Conservation (phyloP, 2,797 vertebrate species). For the Microctenopoma steveboyesi region DNA sequence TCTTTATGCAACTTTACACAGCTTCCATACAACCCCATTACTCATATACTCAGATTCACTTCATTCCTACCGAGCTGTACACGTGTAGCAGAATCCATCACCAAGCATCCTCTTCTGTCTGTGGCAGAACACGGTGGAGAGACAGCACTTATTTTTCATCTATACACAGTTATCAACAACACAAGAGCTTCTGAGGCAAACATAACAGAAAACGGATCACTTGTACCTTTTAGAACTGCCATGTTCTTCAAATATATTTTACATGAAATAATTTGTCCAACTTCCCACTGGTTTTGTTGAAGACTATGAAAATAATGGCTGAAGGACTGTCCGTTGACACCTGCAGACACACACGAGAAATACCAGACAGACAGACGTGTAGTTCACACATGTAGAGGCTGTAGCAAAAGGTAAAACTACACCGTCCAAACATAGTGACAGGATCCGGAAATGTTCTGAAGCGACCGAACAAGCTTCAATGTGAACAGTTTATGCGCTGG, state of each 20-base stretch:
- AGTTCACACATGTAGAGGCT: background rate
- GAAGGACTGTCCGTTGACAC: background rate
- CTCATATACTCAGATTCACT: background rate
- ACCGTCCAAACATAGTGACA: background rate
- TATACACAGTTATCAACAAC: background rate
- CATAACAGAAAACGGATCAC: constrained; percentile 5
- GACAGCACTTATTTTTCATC: background rate
- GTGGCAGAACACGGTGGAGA: constrained; percentile 1
- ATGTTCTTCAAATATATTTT: constrained; percentile 10
- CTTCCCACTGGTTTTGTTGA: background rate
- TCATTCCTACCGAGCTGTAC: background rate
- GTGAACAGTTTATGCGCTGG: background rate
- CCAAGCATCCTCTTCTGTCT: background rate
- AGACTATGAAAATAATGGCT: background rate
- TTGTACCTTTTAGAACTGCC: background rate
- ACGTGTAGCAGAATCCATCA: background rate
- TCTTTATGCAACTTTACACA: no score
- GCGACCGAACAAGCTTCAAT: background rate
- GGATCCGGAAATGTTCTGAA: background rate
- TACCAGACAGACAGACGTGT: constrained; percentile 1
- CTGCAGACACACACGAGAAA: background rate
- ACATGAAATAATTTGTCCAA: constrained; percentile 9
- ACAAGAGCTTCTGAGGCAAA: constrained; percentile 7
- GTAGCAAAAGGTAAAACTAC: background rate
- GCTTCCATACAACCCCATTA: background rate